Conservation (phyloP, 2,888 invertebrate genomes). For the Apotomis capreana region DNA sequence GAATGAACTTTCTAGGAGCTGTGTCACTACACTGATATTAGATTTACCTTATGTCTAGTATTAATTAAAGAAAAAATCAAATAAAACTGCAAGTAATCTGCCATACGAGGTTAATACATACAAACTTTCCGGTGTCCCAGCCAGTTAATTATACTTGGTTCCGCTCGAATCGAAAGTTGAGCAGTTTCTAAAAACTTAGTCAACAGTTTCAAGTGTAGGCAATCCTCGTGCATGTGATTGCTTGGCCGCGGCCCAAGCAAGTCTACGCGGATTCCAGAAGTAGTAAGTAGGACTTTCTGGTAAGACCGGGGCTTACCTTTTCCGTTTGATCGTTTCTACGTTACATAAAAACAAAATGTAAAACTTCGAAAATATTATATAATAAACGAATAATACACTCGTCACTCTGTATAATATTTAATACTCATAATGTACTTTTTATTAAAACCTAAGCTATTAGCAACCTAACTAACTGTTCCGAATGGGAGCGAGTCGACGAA, state of each 20-base stretch:
- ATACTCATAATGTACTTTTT: too few relatives aligned
- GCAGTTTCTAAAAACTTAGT: constrained; percentile 38
- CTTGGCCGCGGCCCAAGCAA: constrained; percentile 55
- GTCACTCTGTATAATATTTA: too few relatives aligned
- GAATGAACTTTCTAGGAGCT: too few relatives aligned
- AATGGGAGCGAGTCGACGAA: too few relatives aligned
- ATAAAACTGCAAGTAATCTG: not conserved
- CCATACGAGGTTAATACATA: constrained; percentile 14
- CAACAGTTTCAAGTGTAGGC: constrained; percentile 49
- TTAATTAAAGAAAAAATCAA: not conserved
- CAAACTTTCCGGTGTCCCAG: constrained; percentile 26
- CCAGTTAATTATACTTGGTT: constrained; percentile 36
- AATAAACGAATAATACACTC: too few relatives aligned
- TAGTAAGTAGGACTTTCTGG: constrained; percentile 32
- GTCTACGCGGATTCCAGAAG: constrained; percentile 18
- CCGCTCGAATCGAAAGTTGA: constrained; percentile 34
- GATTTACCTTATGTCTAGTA: too few relatives aligned
- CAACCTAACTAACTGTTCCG: too few relatives aligned
- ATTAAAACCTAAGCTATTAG: too few relatives aligned
- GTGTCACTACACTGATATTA: too few relatives aligned
- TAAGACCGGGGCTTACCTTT: constrained; percentile 14
- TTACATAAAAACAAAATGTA: not conserved
- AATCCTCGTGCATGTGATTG: constrained; percentile 54
- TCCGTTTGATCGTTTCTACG: constrained; percentile 24
- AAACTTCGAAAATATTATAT: too few relatives aligned